Base-by-base conservation (phyloP, 2,797 vertebrate species). In the Ctenosaura bakeri region DNA sequence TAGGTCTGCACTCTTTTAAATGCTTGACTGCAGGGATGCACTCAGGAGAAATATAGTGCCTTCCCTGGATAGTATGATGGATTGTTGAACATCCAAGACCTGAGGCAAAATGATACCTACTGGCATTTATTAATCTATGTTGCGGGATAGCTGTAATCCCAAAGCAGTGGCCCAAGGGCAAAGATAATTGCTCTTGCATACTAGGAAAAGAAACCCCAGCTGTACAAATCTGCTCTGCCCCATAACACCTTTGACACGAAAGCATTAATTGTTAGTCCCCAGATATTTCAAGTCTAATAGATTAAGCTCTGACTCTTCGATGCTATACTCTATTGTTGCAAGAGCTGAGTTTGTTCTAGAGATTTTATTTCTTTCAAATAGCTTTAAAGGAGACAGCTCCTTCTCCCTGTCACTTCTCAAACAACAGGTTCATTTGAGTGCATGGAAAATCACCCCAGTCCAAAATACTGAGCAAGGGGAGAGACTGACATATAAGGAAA, bases 1-100 rank as follows among this genome's bases (percentile, higher is more conserved):
- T 14, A 84, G 22, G 8, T 54, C 24, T 2, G 1, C 0, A 0
- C 62, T 42, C 5, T 26, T 32, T 73, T 86, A n/a, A 1, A 26
- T 32, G 73, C 62, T 86, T 46, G 46, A 22, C 76, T 80, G 4
- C 9, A 8, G 32, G 46, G 1, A 42, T 1, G 42, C 12, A 6
- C 0, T 0, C 0, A 35, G 87, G 76, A 74, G 56, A 76, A 71
- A 0, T 0, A 73, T 73, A 0, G 54, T 59, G 0, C 3, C 50
- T 46, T 56, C 52, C 74, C 26, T 0, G 1, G 73, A 35, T 3
- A 90, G 9, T 0, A 0, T 6, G 4, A 42, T 10, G 46, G 32
- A 22, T 59, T 9, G 52, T 46, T 0, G 52, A 0, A n/a, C 22
- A 26, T 0, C 35, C 1, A 52, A 80, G 69, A 1, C 66, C 0